phyloP scores from a whole-genome alignment of 2,888 invertebrate species.

The Drosophila testacea region DNA sequence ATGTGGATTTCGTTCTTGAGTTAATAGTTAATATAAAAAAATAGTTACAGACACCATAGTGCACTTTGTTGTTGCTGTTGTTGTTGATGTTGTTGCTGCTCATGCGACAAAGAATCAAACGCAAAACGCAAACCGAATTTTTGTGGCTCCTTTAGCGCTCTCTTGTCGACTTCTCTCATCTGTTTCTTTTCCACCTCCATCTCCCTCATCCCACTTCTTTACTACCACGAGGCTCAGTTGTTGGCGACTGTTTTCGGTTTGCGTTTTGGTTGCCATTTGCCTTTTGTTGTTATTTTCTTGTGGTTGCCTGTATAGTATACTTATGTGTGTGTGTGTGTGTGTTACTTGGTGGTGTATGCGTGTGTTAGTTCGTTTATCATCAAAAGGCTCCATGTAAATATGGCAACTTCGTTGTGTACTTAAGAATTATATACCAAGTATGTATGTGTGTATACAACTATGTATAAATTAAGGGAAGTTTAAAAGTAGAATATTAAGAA shows the following conservation, averaged over 20 bases:
- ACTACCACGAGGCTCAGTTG: conserved; percentile 19
- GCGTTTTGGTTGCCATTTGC: conserved; percentile 65
- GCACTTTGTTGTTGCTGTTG: not conserved
- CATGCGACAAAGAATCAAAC: conserved; percentile 73
- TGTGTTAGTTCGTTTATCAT: conserved; percentile 49
- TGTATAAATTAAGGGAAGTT: conserved; percentile 4
- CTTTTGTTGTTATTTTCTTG: conserved; percentile 54
- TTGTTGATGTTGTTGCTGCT: conserved; percentile 32
- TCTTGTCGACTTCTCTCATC: not conserved
- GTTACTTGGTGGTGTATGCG: conserved; percentile 15
- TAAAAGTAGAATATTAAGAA: not conserved
- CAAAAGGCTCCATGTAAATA: conserved; percentile 51
- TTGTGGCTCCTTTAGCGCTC: conserved; percentile 69
- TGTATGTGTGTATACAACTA: not conserved
- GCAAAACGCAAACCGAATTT: conserved; percentile 73
- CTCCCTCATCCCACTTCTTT: not conserved
- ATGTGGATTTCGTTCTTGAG: too few species aligned
- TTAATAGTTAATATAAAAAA: too few species aligned
- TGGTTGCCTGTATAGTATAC: conserved; percentile 43
- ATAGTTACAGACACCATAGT: too few species aligned
- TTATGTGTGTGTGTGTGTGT: conserved; percentile 24
- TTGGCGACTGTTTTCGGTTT: conserved; percentile 56
- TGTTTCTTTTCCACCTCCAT: not conserved
- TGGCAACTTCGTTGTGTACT: conserved; percentile 29
- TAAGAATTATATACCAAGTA: conserved; percentile 11